These are phyloP conservation scores for Melangyna quadrimaculata DNA, from an alignment of 2,888 invertebrate genomes.

Conservation along the genomic window DNA sequence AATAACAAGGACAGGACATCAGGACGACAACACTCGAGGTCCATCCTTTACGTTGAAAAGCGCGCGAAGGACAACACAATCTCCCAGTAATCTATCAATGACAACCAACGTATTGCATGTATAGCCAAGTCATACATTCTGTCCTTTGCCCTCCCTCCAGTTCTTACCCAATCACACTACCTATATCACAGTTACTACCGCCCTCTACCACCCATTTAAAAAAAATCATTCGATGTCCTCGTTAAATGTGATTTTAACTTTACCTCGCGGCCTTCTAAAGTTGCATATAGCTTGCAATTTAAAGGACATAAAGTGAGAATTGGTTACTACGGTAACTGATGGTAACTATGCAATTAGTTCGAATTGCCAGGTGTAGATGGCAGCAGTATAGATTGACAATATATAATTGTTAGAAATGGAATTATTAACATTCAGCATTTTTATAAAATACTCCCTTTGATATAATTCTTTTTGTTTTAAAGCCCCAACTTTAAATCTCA, in stretches of 20 bases:
- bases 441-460: not conserved
- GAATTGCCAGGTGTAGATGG: conserved; percentile 52
- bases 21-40: conserved; percentile 32
- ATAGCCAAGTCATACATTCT: not conserved
- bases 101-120: conserved; percentile 36
- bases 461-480: not conserved
- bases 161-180: not conserved
- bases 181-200: not conserved
- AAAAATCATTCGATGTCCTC: conserved; percentile 36
- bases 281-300: conserved; percentile 10
- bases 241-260: conserved; percentile 55
- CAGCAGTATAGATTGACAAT: conserved; percentile 60
- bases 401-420: conserved; percentile 12
- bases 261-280: conserved; percentile 12
- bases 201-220: not conserved
- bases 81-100: conserved; percentile 71
- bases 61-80: conserved; percentile 67
- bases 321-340: conserved; percentile 42
- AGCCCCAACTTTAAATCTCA: not conserved
- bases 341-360: conserved; percentile 57
- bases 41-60: conserved; percentile 48
- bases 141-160: no score
- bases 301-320: conserved; percentile 42
- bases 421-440: not conserved
- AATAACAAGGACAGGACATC: conserved; percentile 5